These are phyloP conservation scores for Petromus typicus DNA, from an alignment of 2,113 vertebrate genomes.

Conservation along the genomic window DNA sequence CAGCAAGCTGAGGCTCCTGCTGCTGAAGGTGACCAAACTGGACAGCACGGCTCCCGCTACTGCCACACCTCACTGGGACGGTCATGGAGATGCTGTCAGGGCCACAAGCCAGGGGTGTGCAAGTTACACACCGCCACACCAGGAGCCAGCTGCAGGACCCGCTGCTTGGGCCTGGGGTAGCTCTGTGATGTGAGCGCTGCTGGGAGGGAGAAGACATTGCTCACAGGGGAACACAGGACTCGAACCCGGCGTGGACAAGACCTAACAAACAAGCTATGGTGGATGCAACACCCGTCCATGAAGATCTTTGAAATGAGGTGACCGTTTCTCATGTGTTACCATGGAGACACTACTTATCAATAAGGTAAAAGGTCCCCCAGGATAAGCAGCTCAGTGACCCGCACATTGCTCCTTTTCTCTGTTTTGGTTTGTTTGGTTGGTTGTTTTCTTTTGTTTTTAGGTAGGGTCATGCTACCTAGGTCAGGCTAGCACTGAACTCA, in stretches of 20 bases:
- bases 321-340: no score
- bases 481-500: background rate
- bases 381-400: background rate
- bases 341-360: background rate
- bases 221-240: no score
- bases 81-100: background rate
- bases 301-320: background rate
- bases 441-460: background rate
- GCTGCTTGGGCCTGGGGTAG: background rate
- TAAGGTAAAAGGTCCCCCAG: background rate
- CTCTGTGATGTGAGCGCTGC: background rate
- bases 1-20: background rate
- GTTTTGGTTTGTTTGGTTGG: background rate
- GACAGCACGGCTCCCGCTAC: background rate
- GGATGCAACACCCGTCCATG: background rate
- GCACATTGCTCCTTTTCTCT: background rate
- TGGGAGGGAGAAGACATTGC: no score
- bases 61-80: background rate
- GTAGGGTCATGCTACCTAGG: background rate
- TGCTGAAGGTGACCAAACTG: background rate
- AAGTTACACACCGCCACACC: background rate
- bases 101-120: no score
- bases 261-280: accelerated
- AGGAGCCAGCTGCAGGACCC: background rate
- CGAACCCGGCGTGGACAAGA: no score